Evolutionary conservation across 1,140 invertebrate species (phyloP).

Genomic region (Oryzaephilus surinamensis): DNA sequence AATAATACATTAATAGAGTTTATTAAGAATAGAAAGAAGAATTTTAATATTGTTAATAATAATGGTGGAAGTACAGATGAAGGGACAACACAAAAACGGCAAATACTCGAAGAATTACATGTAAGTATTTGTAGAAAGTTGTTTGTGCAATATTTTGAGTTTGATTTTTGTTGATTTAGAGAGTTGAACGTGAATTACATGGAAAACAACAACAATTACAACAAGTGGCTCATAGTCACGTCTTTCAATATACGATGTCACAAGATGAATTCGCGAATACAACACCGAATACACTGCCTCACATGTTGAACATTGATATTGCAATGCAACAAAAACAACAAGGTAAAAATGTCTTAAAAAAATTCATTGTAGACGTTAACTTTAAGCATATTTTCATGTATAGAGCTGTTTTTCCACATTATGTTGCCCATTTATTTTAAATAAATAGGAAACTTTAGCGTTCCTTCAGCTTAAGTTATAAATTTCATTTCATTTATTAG

Average conservation of each 20-base stretch:
- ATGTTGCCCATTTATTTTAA: too few species aligned
- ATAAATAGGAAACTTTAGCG: too few species aligned
- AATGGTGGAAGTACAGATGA: constrained; percentile 43
- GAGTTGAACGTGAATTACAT: constrained; percentile 63
- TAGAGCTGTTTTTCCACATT: too few species aligned
- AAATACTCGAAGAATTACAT: constrained; percentile 68
- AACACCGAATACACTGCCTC: constrained; percentile 24
- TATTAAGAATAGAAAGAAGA: constrained; percentile 33
- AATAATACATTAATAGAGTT: constrained; percentile 33
- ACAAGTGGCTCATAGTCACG: constrained; percentile 32
- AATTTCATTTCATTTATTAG: too few species aligned
- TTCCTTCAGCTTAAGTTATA: too few species aligned
- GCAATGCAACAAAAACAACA: constrained; percentile 28
- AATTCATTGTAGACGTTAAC: too few species aligned
- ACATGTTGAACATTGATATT: constrained; percentile 32
- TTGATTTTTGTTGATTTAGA: constrained; percentile 36
- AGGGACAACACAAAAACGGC: constrained; percentile 60
- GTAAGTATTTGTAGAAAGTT: constrained; percentile 30
- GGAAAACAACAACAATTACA: too few species aligned
- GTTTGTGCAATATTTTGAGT: constrained; percentile 2
- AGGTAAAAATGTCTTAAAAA: too few species aligned
- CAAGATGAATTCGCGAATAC: constrained; percentile 30
- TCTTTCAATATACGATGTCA: constrained; percentile 34
- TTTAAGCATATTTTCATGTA: too few species aligned
- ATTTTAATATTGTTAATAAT: constrained; percentile 20